Conservation (phyloP, 2,113 vertebrate genomes). For the Actenoides lindsayi region DNA sequence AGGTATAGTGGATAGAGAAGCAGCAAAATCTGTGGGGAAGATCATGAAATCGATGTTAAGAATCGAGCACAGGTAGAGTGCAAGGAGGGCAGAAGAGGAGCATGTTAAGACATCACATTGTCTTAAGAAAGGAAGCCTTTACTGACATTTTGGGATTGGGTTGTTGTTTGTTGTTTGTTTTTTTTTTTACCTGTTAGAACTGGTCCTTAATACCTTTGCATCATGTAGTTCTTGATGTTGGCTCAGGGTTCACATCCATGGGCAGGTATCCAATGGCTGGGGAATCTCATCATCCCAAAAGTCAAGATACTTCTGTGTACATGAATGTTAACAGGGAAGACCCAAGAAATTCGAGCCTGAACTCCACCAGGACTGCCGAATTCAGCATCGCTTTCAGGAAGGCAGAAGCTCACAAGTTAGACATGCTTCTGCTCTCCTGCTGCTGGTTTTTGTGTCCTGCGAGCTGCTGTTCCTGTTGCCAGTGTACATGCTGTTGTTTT, state of each 20-base stretch:
- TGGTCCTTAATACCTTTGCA: conserved; percentile 17
- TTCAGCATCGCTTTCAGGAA: background rate
- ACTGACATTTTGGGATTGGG: background rate
- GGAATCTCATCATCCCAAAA: background rate
- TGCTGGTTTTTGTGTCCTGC: background rate
- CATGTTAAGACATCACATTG: rapidly evolving
- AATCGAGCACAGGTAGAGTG: background rate
- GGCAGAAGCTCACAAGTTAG: background rate
- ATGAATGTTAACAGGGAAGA: background rate
- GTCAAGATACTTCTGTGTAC: background rate
- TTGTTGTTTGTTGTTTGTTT: background rate
- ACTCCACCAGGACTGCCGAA: background rate
- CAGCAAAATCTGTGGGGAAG: background rate
- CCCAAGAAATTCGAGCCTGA: background rate
- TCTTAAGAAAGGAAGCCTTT: background rate
- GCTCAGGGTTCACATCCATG: background rate
- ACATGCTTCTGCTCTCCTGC: background rate
- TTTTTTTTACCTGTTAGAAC: conserved; percentile 51
- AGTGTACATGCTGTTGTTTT: background rate
- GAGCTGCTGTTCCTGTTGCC: background rate
- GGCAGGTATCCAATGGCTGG: background rate
- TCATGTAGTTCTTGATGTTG: conserved; percentile 1
- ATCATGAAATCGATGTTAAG: background rate
- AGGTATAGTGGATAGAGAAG: background rate
- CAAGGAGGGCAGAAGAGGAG: background rate